Base-by-base conservation (phyloP, 2,888 invertebrate species). In the Drosophila villosipedis region DNA sequence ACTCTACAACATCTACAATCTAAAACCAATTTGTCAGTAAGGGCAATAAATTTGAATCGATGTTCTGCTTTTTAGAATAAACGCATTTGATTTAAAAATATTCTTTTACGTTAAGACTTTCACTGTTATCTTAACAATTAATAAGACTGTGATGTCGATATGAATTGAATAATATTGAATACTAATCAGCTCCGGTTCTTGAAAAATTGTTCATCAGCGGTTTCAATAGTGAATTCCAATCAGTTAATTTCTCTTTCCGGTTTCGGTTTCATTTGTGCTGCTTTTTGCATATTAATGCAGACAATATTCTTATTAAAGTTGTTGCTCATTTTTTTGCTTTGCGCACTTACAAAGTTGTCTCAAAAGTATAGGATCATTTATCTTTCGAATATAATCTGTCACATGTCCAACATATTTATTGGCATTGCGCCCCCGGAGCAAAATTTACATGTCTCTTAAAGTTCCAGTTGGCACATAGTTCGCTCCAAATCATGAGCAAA, bases 381-480 rank as follows among this genome's bases (percentile, higher is more conserved):
- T 78, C 82, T 66, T 68, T 53, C 63, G 16, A 66, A 73, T 52
- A 43, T 72, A 80, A 72, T 80, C 82, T 80, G 82, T 82, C 82
- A 73, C 69, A 78, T 66, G 82, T 68, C 63, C 58, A 80, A 82
- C 65, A 82, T 82, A 80, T 80, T 82, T 80, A 80, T 80, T 75
- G 78, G 70, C 30, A 49, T 62, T 55, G 65, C 67, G 67, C 65
- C 70, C 68, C 65, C 66, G 63, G 70, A 35, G 49, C 67, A 50
- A 50, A 22, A 2, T 39, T n/a, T 55, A 22, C 41, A 39, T 31
- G 49, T 49, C 49, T 54, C 57, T 52, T 62, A 19, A 47, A 25
- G 37, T 39, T 28, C 43, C 54, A 53, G 50, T 60, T 68, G 73
- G 43, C 75, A 61, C 64, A 50, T 70, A 41, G 63, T 57, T 67